Percentiles rank a stretch among this genome's conserved stretches.
These are phyloP conservation scores for Teleiodes luculella DNA, from an alignment of 2,888 invertebrate species.

Conservation along the genomic window DNA sequence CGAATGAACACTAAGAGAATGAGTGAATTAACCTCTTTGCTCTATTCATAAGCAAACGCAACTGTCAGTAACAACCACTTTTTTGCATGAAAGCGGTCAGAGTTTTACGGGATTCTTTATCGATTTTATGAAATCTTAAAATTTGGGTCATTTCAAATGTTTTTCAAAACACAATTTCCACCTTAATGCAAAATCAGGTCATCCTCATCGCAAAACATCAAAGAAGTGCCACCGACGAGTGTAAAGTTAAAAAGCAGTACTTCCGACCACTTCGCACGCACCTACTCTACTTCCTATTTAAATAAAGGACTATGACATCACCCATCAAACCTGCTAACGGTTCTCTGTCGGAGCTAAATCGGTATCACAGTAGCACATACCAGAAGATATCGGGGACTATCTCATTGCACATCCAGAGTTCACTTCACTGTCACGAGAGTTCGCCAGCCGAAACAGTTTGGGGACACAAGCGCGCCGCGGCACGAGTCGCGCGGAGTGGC, in stretches of 20 bases:
- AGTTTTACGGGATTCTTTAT: no score
- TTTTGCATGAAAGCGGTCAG: neutral
- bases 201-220: neutral
- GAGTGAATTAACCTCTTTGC: neutral
- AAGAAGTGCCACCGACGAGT: neutral
- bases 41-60: no score
- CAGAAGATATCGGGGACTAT: constrained; percentile 51
- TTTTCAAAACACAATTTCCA: neutral
- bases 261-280: neutral
- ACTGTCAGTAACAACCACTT: neutral
- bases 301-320: constrained; percentile 48
- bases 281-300: constrained; percentile 23
- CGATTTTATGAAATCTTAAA: neutral
- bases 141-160: neutral
- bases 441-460: constrained; percentile 33
- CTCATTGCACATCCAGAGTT: constrained; percentile 58
- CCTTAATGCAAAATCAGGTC: neutral
- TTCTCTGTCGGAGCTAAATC: constrained; percentile 37
- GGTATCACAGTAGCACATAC: constrained; percentile 39
- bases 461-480: constrained; percentile 57
- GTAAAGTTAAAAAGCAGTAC: neutral
- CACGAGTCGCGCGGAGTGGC: constrained; percentile 54
- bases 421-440: constrained; percentile 50
- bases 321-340: constrained; percentile 50
- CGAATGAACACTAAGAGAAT: neutral